Evolutionary conservation across 2,113 vertebrate genomes (phyloP).

Genomic region (Muscicapa adusta): DNA sequence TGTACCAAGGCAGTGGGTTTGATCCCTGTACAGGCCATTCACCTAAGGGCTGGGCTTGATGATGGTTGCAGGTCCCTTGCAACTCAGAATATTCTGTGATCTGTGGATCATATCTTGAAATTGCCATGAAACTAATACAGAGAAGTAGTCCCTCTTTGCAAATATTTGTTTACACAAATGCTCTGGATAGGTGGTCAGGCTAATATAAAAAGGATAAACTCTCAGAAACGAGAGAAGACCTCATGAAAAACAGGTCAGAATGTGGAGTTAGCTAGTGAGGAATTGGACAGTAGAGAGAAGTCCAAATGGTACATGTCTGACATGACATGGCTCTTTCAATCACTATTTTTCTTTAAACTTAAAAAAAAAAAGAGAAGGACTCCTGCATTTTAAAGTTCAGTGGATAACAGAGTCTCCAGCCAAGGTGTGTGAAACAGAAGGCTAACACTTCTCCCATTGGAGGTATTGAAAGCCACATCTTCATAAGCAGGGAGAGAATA

Average conservation of each 20-base stretch:
- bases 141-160: neutral
- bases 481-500: neutral
- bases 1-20: neutral
- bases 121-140: neutral
- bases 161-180: neutral
- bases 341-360: too few relatives aligned
- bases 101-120: neutral
- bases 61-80: rapidly evolving
- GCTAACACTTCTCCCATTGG: neutral
- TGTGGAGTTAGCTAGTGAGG: neutral
- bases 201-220: neutral
- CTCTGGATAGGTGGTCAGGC: neutral
- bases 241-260: neutral
- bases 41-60: neutral
- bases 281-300: neutral
- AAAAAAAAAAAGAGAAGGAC: neutral
- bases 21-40: neutral
- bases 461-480: neutral
- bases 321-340: neutral
- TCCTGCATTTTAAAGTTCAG: neutral
- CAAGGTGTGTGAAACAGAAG: neutral
- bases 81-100: neutral
- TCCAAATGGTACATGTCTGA: neutral
- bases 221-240: neutral
- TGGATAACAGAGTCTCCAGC: neutral